These are phyloP conservation scores for Muntiacus muntjak DNA, from an alignment of 2,113 vertebrate genomes.

Conservation along the genomic window DNA sequence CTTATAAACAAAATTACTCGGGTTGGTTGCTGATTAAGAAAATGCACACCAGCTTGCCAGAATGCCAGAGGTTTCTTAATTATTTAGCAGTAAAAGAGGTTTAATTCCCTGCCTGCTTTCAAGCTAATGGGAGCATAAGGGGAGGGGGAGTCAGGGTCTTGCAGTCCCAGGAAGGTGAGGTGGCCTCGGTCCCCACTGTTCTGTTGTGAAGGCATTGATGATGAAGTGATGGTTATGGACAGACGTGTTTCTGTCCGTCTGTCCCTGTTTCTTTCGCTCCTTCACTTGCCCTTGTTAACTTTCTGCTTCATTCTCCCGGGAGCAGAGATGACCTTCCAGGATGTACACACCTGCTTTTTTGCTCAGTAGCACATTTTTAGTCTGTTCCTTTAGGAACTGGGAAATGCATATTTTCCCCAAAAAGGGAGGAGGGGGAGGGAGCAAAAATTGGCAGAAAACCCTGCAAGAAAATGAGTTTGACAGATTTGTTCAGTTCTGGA, in stretches of 20 bases:
- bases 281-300: not conserved
- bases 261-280: not conserved
- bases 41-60: slow-evolving; percentile 13
- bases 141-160: not conserved
- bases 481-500: slow-evolving; percentile 58
- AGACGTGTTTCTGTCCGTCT: not conserved
- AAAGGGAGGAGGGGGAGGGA: not conserved
- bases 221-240: not conserved
- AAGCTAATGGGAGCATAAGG: slow-evolving; percentile 17
- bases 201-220: not conserved
- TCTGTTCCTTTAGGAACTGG: not conserved
- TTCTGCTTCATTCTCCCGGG: slow-evolving; percentile 10
- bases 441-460: slow-evolving; percentile 45
- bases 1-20: slow-evolving; percentile 39
- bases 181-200: not conserved
- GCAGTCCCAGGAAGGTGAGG: not conserved
- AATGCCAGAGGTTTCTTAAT: slow-evolving; percentile 4
- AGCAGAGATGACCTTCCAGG: not conserved
- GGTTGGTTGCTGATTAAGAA: slow-evolving; percentile 40
- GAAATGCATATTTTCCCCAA: not conserved
- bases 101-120: slow-evolving; percentile 3
- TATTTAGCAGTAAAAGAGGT: slow-evolving; percentile 43
- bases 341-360: slow-evolving; percentile 43
- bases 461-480: slow-evolving; percentile 63
- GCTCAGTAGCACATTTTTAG: slow-evolving; percentile 14